phyloP scores from a whole-genome alignment of 2,797 vertebrate genomes.

The Coregonus sp. region DNA sequence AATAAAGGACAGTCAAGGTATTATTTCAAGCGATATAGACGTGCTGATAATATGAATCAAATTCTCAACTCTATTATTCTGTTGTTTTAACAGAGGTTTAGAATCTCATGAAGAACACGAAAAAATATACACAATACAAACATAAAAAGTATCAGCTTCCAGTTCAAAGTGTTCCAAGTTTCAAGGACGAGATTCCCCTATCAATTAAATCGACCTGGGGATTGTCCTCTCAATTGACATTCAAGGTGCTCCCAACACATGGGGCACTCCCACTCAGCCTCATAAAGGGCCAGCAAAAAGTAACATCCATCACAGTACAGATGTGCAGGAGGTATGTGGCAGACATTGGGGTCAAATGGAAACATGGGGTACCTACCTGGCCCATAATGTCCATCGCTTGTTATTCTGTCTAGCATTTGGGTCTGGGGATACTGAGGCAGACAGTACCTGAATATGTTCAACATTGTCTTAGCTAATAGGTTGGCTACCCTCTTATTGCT shows the following conservation, averaged over 20 bases:
- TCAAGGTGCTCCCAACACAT: slow-evolving; percentile 53
- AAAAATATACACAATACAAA: slow-evolving; percentile 37
- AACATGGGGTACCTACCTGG: slow-evolving; percentile 49
- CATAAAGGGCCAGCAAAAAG: slow-evolving; percentile 54
- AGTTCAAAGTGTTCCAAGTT: slow-evolving; percentile 55
- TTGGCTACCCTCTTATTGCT: background rate
- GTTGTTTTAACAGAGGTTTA: background rate
- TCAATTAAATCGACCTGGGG: slow-evolving; percentile 53
- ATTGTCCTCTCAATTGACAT: slow-evolving; percentile 47
- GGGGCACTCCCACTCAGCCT: slow-evolving; percentile 48
- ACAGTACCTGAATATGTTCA: background rate
- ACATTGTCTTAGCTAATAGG: background rate
- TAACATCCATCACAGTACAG: slow-evolving; percentile 52
- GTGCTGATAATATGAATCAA: background rate
- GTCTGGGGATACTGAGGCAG: background rate
- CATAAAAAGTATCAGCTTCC: slow-evolving; percentile 33
- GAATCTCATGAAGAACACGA: slow-evolving; percentile 29
- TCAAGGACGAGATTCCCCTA: slow-evolving; percentile 57
- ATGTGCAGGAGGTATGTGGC: slow-evolving; percentile 57
- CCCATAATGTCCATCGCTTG: slow-evolving; percentile 17
- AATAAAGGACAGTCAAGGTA: background rate
- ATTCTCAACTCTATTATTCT: background rate
- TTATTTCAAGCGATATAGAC: background rate
- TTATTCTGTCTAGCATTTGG: background rate
- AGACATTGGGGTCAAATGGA: slow-evolving; percentile 50